Conservation (phyloP, 2,888 invertebrate genomes). For the Amiota mariae region DNA sequence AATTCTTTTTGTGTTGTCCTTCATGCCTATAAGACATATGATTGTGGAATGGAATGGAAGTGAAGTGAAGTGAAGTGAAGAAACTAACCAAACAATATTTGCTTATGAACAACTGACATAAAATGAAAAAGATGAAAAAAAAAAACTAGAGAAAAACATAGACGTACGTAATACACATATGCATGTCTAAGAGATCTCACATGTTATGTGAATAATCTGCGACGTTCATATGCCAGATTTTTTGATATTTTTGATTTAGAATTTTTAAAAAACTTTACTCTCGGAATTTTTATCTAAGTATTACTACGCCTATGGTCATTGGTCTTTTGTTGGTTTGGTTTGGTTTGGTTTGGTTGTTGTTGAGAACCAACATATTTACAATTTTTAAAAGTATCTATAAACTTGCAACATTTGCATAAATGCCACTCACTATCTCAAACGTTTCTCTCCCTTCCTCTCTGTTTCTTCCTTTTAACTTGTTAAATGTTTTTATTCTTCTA, state of each 20-base stretch:
- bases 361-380: neutral
- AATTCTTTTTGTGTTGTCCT: too few relatives aligned
- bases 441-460: neutral
- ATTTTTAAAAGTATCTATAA: conserved; percentile 44
- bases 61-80: too few relatives aligned
- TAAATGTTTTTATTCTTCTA: neutral
- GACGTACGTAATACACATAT: too few relatives aligned
- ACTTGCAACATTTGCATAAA: conserved; percentile 64
- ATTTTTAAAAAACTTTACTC: neutral
- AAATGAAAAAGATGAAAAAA: too few relatives aligned
- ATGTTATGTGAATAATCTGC: neutral
- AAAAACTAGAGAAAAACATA: too few relatives aligned
- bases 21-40: too few relatives aligned
- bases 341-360: neutral
- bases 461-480: neutral
- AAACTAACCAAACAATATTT: too few relatives aligned
- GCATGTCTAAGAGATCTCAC: neutral
- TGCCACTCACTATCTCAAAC: neutral
- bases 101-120: too few relatives aligned
- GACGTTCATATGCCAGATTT: neutral
- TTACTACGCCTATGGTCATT: too few relatives aligned
- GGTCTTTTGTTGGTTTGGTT: too few relatives aligned
- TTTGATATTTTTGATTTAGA: neutral
- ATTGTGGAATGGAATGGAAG: too few relatives aligned
- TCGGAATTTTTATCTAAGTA: too few relatives aligned